Evolutionary conservation across 2,113 vertebrate genomes (phyloP).

Genomic region (Cacatua alba): DNA sequence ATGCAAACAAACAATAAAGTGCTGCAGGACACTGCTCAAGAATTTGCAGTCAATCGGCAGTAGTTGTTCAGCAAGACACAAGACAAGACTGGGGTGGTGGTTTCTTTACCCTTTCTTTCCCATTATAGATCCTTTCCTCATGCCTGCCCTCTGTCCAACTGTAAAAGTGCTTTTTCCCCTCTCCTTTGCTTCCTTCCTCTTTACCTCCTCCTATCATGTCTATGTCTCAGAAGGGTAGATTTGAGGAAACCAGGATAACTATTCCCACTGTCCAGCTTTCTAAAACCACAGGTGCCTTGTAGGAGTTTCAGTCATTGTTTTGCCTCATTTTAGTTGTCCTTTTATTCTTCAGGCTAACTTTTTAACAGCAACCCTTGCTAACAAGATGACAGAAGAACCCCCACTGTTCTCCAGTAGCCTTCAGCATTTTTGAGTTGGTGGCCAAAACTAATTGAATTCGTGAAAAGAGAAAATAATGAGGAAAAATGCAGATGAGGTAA

Average conservation of each 20-base stretch:
- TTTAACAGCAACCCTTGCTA: neutral
- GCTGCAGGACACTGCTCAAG: neutral
- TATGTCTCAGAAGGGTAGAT: neutral
- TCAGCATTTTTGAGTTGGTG: neutral
- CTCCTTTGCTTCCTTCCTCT: neutral
- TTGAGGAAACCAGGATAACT: neutral
- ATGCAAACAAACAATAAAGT: neutral
- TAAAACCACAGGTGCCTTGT: neutral
- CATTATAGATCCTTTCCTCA: neutral
- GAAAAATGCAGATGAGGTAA: conserved; percentile 32
- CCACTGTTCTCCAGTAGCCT: neutral
- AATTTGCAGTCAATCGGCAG: neutral
- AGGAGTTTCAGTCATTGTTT: neutral
- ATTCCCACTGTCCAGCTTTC: neutral
- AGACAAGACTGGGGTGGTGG: neutral
- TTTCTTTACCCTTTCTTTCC: neutral
- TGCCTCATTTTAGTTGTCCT: neutral
- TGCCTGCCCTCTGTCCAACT: neutral
- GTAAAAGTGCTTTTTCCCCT: neutral
- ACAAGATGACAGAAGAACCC: neutral
- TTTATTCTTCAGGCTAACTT: neutral
- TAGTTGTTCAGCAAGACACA: neutral
- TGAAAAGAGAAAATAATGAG: conserved; percentile 28
- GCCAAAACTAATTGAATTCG: conserved; percentile 27
- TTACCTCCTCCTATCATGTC: neutral